phyloP scores from a whole-genome alignment of 2,113 vertebrate genomes.

The Pelodiscus sinensis region DNA sequence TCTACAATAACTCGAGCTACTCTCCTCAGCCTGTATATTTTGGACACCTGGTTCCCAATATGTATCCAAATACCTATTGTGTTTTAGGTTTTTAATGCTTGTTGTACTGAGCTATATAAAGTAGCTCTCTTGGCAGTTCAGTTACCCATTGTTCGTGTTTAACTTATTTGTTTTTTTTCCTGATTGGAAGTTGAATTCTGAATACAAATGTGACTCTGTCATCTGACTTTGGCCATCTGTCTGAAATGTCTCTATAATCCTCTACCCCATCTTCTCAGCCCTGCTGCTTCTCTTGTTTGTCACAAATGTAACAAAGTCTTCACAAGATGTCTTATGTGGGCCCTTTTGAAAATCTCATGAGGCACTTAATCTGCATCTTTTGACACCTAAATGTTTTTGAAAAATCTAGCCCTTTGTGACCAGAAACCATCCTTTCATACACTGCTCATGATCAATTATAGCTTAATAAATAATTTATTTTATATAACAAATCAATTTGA shows the following conservation, averaged over 20 bases:
- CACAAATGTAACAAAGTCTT: slow-evolving; percentile 20
- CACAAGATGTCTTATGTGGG: not conserved
- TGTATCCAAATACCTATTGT: not conserved
- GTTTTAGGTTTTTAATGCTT: not conserved
- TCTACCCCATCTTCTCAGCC: slow-evolving; percentile 9
- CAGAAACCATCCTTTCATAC: not conserved
- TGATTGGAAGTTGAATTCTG: slow-evolving; percentile 45
- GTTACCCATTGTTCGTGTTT: not conserved
- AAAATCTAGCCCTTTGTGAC: not conserved
- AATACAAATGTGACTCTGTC: not conserved
- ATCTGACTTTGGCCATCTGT: slow-evolving; percentile 7
- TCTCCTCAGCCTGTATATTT: not conserved
- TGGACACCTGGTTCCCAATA: not conserved
- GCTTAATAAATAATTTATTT: not conserved
- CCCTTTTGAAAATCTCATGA: not conserved
- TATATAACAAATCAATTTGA: not conserved
- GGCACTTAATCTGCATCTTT: not conserved
- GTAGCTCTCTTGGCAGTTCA: not conserved
- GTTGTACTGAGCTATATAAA: not conserved
- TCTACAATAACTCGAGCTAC: not conserved
- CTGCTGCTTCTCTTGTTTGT: slow-evolving; percentile 12
- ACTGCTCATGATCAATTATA: not conserved
- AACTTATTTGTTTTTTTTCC: fast-evolving
- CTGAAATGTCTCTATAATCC: not conserved
- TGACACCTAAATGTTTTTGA: not conserved